Evolutionary conservation across 1,140 invertebrate species (phyloP), one percentile per base, ranked within the genome.

Genomic region (Akabosia matsudoensis): DNA sequence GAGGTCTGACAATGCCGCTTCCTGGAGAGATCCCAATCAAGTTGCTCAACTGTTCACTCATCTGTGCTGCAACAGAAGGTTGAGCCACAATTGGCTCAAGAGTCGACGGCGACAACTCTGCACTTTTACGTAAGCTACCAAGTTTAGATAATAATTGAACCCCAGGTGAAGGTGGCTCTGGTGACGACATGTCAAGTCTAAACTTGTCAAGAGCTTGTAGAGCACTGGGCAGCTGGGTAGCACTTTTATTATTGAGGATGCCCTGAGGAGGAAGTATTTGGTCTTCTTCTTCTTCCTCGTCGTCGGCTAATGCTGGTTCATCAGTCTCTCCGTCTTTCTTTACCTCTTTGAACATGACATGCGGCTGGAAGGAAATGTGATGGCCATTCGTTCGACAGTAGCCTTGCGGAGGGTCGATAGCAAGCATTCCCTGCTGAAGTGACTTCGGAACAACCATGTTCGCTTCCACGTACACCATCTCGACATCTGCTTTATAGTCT

Each of bases 361-460:
- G 56, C 45, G 37, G 1, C 30, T 61, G 54, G 33, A 52, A 45
- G 74, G 45, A 30, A 61, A 76, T 64, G 67, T 54, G 34, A 77
- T 31, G 34, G 74, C 70, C 61, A 76, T 70, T 76, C 24, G 56
- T 31, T 51, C 54, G 16, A 16, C 33, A 64, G 30, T 2, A 79
- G 18, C 26, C 34, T 61, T 30, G 71, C 13, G 79, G 88, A 1
- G 91, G 90, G 78, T 89, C 87, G 83, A 93, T 95, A 18, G 90
- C 88, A 74, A 96, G 92, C 82, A 90, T 89, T 82, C 93, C 93
- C 82, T 95, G 92, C 84, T 96, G 93, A 56, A 96, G 84, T 26
- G 92, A 92, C 83, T 94, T 96, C 1, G 93, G 92, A 84, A 96
- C 93, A 61, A 97, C 91, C 61, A 95, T 88, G 85, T 92, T 93